A percentile compares a stretch with the other conserved stretches of the same genome.
Evolutionary conservation across 2,797 vertebrate species (phyloP).

Genomic region (Perodicticus potto): DNA sequence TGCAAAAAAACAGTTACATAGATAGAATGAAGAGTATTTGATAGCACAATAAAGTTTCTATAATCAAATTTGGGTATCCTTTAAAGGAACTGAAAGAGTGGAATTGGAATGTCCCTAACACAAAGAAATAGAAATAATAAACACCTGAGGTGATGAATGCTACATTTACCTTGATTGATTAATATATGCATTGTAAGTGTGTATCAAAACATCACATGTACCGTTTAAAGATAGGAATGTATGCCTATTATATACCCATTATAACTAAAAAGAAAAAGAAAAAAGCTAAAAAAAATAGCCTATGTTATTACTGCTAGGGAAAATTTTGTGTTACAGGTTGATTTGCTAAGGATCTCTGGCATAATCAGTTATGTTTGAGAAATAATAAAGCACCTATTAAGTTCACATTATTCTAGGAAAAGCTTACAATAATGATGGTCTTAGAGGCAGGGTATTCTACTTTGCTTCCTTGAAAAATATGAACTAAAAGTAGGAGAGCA

Average conservation of each 20-base stretch:
- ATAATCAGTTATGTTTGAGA: not conserved
- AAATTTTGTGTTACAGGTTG: not conserved
- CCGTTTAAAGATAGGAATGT: too few species aligned
- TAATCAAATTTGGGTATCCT: not conserved
- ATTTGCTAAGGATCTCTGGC: not conserved
- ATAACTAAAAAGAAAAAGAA: not conserved
- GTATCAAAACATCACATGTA: not conserved
- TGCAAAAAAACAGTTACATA: not conserved
- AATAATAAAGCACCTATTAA: not conserved
- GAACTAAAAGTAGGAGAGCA: not conserved
- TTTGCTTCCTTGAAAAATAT: slow-evolving; percentile 1
- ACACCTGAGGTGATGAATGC: not conserved
- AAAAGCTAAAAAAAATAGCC: too few species aligned
- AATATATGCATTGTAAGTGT: not conserved
- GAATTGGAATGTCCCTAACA: not conserved
- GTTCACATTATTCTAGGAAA: not conserved
- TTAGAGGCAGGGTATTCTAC: not conserved
- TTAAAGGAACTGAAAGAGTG: not conserved
- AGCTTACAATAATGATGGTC: not conserved
- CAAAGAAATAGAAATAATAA: not conserved
- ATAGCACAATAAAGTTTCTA: not conserved
- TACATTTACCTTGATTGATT: not conserved
- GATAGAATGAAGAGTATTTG: not conserved
- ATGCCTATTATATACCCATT: not conserved
- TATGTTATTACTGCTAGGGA: not conserved